These are phyloP conservation scores for Nephrotoma appendiculata DNA, from an alignment of 2,888 invertebrate species.

Conservation along the genomic window DNA sequence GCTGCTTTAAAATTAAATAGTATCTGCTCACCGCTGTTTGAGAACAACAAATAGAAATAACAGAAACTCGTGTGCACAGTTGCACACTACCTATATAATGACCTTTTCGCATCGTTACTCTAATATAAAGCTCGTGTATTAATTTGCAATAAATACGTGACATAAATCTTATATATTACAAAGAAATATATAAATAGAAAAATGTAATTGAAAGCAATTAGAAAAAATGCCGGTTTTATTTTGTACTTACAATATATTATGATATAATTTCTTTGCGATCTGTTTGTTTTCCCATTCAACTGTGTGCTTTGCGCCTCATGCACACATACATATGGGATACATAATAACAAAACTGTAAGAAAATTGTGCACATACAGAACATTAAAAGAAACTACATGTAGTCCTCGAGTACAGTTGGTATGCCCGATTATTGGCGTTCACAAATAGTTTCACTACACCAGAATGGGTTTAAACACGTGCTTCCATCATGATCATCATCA, in stretches of 20 bases:
- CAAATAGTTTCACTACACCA: background rate
- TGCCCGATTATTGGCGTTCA: background rate
- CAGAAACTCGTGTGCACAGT: background rate
- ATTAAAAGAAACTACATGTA: background rate
- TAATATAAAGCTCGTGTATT: background rate
- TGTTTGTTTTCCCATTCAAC: background rate
- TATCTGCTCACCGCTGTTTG: too few species aligned
- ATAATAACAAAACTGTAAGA: background rate
- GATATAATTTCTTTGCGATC: background rate
- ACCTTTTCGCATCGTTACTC: background rate
- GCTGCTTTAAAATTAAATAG: too few species aligned
- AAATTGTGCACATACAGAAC: background rate
- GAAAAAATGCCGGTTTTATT: background rate
- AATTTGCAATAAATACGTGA: background rate
- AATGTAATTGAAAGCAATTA: background rate
- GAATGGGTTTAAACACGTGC: background rate
- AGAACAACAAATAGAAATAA: too few species aligned
- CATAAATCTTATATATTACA: background rate
- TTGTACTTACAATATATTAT: background rate
- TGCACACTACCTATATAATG: background rate
- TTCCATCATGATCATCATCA: background rate
- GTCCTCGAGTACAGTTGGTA: background rate
- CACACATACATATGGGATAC: background rate
- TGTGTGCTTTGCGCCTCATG: background rate
- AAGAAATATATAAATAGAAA: background rate